Percentiles rank a stretch among this genome's conserved stretches.
Conservation (phyloP, 2,113 vertebrate genomes). For the Steatornis caripensis region DNA sequence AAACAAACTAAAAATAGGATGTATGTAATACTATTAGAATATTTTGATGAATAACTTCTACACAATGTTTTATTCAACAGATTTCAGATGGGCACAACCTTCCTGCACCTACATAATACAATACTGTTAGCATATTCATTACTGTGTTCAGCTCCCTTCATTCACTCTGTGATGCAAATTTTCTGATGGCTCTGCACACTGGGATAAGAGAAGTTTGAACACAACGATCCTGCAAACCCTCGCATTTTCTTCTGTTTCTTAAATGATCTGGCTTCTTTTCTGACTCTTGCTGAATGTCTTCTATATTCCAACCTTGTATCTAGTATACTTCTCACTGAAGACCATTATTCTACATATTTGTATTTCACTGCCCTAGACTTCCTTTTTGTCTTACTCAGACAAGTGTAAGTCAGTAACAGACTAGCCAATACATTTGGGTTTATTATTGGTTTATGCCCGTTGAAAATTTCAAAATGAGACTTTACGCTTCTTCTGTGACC, state of each 20-base stretch:
- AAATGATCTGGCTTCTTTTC: background rate
- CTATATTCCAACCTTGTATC: background rate
- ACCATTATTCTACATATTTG: background rate
- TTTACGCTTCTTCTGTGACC: background rate
- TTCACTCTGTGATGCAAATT: background rate
- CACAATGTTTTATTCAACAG: constrained; percentile 2
- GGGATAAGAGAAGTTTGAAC: background rate
- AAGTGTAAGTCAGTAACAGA: background rate
- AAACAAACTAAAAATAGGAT: background rate
- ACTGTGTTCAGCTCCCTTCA: background rate
- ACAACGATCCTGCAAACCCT: background rate
- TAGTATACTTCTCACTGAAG: background rate
- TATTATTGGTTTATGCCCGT: background rate
- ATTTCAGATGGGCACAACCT: background rate
- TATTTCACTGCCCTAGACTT: background rate
- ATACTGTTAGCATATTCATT: constrained; percentile 6
- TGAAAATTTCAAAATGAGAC: background rate
- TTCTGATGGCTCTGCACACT: background rate
- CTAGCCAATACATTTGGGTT: background rate
- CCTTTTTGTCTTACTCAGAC: background rate
- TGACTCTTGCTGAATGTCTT: background rate
- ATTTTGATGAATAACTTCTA: constrained; percentile 9
- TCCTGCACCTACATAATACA: background rate
- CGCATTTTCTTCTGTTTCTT: background rate
- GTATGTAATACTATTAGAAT: background rate